These are phyloP conservation scores for Eupithecia dodoneata DNA, from an alignment of 2,888 invertebrate genomes.

Conservation along the genomic window DNA sequence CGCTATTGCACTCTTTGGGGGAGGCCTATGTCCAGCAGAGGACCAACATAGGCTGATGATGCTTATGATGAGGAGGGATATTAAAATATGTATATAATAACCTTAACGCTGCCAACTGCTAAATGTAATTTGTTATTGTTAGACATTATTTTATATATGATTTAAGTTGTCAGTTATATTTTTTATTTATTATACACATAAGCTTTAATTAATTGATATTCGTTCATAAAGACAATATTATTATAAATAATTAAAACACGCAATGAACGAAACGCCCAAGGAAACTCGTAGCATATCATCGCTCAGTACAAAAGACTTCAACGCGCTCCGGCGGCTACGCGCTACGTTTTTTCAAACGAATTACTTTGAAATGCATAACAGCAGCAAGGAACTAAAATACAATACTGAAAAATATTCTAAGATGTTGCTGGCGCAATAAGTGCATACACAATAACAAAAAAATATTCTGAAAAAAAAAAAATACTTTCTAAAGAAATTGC, in stretches of 20 bases:
- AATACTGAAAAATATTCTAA: neutral
- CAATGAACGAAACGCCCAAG: neutral
- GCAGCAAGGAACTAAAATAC: neutral
- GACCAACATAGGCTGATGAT: too few species aligned
- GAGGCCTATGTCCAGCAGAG: too few species aligned
- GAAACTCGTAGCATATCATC: slow-evolving; percentile 7
- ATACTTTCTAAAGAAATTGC: too few species aligned
- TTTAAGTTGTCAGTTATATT: neutral
- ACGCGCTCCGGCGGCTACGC: slow-evolving; percentile 26
- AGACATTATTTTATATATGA: neutral
- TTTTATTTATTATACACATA: too few species aligned
- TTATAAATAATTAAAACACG: neutral
- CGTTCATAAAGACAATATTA: neutral
- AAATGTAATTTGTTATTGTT: neutral
- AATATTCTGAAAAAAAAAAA: too few species aligned
- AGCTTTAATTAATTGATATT: neutral
- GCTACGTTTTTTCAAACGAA: neutral
- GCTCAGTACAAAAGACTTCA: slow-evolving; percentile 25
- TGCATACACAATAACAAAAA: too few species aligned
- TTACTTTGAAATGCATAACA: neutral
- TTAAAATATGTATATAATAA: neutral
- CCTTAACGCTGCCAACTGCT: neutral
- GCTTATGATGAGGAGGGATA: too few species aligned
- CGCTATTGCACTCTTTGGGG: too few species aligned
- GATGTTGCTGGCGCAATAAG: neutral